These are phyloP conservation scores for Naso thynnoides DNA, from an alignment of 2,797 vertebrate species.

Conservation along the genomic window DNA sequence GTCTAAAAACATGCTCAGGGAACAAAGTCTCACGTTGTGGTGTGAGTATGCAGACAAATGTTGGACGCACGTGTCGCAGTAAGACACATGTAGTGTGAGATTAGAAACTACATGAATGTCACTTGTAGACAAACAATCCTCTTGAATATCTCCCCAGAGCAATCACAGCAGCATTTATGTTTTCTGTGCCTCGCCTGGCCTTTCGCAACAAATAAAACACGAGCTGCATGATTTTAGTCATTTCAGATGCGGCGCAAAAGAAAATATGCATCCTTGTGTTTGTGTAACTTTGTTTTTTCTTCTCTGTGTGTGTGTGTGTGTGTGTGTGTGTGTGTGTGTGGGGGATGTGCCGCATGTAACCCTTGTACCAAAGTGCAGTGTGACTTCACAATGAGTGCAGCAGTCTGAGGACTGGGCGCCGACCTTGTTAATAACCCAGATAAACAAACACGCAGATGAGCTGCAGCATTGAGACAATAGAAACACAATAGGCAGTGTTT, in stretches of 20 bases:
- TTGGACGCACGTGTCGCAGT: slow-evolving; percentile 29
- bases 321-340: slow-evolving; percentile 11
- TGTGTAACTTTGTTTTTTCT: neutral
- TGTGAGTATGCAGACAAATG: slow-evolving; percentile 13
- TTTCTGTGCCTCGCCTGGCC: slow-evolving; percentile 25
- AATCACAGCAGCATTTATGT: slow-evolving; percentile 30
- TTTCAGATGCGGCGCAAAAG: slow-evolving; percentile 33
- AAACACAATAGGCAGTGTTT: slow-evolving; percentile 71
- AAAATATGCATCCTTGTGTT: slow-evolving; percentile 6
- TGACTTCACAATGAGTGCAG: slow-evolving; percentile 68
- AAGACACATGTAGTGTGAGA: slow-evolving; percentile 9
- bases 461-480: slow-evolving; percentile 65
- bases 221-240: slow-evolving; percentile 31
- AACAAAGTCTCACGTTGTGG: slow-evolving; percentile 20
- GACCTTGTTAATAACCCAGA: slow-evolving; percentile 75
- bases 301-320: neutral
- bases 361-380: slow-evolving; percentile 49
- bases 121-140: slow-evolving; percentile 39
- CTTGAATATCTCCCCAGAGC: slow-evolving; percentile 34
- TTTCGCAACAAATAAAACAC: slow-evolving; percentile 40
- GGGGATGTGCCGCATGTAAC: slow-evolving; percentile 35
- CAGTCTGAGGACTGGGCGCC: slow-evolving; percentile 55
- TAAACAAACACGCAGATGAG: slow-evolving; percentile 75
- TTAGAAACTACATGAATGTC: slow-evolving; percentile 44
- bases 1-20: slow-evolving; percentile 20